Base-by-base conservation (phyloP, 2,797 vertebrate species). In the Sebastes iracundus region DNA sequence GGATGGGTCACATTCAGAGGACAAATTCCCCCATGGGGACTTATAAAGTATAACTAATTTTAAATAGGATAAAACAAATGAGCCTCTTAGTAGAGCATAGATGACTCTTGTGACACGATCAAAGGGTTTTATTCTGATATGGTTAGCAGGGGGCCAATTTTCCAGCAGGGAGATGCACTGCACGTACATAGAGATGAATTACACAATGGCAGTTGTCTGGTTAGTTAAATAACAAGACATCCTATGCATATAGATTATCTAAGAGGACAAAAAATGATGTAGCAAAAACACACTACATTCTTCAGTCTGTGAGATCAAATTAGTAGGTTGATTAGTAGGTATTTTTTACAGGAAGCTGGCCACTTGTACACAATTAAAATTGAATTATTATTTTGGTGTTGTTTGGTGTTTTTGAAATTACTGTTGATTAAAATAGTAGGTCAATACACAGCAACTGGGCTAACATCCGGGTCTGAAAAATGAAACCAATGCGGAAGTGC, bases 1-100 rank as follows among this genome's bases (percentile, higher is more conserved):
- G 53, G 53, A 84, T 73, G 72, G 75, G 79, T 82, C 68, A 59
- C 73, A 82, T 75, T 77, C 42, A 56, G 53, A 65, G 61, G 63
- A 80, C 53, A 69, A 8, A 64, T 62, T 42, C 67, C 27, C 64
- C 33, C 72, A 75, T 12, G 49, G 77, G 74, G 82, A 58, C 33
- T 58, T 77, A 62, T 62, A 52, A 73, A 87, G 72, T 77, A 72
- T 71, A 42, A 58, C 71, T 69, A 79, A 83, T 81, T 79, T 70
- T 23, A 79, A 77, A 87, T 67, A 35, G 71, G 66, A 87, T 87
- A 12, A 89, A 85, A 85, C 73, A 79, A 76, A 88, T 27, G n/a
- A 81, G 59, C 27, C 72, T 79, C 33, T 85, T 69, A 77, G 77
- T 67, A 32, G 77, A 69, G 63, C 70, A 79, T 16, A 76, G 69